Conservation (phyloP, 23 tunicate genomes). For the Halocynthia roretzi region DNA sequence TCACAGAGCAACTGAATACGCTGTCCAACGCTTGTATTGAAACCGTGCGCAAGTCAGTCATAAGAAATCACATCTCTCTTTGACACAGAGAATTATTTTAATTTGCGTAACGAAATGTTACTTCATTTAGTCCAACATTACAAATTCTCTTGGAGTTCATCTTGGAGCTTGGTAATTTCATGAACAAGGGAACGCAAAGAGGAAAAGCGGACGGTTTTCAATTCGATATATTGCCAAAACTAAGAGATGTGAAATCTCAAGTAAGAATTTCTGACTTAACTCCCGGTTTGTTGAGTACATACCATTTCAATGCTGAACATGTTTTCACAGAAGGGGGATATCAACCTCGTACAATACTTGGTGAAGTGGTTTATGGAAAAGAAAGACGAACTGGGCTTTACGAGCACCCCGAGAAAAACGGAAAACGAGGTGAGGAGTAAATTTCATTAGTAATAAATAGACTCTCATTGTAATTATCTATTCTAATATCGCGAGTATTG, state of each 20-base stretch:
- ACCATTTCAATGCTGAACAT: too few relatives aligned
- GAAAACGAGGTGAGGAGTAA: too few relatives aligned
- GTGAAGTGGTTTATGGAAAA: constrained; percentile 55
- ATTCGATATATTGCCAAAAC: constrained; percentile 69
- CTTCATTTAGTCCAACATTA: constrained; percentile 31
- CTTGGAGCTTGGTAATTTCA: constrained; percentile 55
- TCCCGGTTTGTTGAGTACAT: background rate
- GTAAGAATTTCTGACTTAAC: constrained; percentile 9
- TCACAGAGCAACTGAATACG: constrained; percentile 63
- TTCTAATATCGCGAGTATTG: too few relatives aligned
- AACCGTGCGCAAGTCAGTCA: constrained; percentile 47
- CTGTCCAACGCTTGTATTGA: constrained; percentile 40
- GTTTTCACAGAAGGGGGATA: constrained; percentile 52
- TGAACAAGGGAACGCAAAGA: constrained; percentile 81
- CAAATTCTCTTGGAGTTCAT: constrained; percentile 39
- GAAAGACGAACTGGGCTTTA: background rate
- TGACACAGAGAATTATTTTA: too few relatives aligned
- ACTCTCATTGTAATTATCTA: too few relatives aligned
- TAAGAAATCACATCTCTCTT: background rate
- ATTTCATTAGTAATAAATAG: too few relatives aligned
- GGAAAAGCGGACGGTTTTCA: constrained; percentile 71
- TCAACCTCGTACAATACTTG: constrained; percentile 36
- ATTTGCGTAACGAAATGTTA: too few relatives aligned
- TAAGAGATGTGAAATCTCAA: constrained; percentile 81
- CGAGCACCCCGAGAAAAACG: too few relatives aligned